These are phyloP conservation scores for Steinernema feltiae DNA, from an alignment of 1,140 invertebrate species.

Conservation along the genomic window DNA sequence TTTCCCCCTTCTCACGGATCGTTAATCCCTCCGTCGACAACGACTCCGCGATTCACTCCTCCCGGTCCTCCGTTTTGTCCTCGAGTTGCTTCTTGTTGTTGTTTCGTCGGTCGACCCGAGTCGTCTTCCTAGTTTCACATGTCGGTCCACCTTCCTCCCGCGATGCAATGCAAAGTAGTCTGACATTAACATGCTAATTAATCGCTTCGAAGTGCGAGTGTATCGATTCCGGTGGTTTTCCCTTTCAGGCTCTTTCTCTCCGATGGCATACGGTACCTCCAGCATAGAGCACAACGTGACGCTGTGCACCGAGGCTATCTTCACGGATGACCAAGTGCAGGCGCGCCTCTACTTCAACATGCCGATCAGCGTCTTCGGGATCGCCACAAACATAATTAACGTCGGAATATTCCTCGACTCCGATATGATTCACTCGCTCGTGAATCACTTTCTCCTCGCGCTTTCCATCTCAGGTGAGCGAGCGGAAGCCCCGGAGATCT, in stretches of 20 bases:
- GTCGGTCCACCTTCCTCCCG: no score
- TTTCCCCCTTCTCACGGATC: not conserved
- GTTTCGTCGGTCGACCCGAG: not conserved
- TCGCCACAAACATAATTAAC: conserved; percentile 54
- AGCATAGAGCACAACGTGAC: not conserved
- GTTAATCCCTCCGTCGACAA: not conserved
- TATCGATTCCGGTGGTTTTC: not conserved
- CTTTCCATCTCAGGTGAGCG: conserved; percentile 31
- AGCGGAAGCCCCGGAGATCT: not conserved
- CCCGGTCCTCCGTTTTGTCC: not conserved
- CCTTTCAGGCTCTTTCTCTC: not conserved
- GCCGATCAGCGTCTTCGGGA: conserved; percentile 51
- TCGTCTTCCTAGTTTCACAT: not conserved
- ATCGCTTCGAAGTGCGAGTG: no score
- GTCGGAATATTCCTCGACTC: conserved; percentile 51
- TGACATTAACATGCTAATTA: no score
- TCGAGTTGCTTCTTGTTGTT: not conserved
- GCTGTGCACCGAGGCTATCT: not conserved
- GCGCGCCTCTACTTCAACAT: conserved; percentile 21
- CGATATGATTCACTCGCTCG: conserved; percentile 51
- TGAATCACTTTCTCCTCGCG: conserved; percentile 54
- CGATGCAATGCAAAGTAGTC: no score
- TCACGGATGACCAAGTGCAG: not conserved
- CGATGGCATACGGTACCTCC: not conserved
- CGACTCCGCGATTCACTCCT: not conserved